These are phyloP conservation scores for Scaeva pyrastri DNA, from an alignment of 2,888 invertebrate genomes.

Conservation along the genomic window DNA sequence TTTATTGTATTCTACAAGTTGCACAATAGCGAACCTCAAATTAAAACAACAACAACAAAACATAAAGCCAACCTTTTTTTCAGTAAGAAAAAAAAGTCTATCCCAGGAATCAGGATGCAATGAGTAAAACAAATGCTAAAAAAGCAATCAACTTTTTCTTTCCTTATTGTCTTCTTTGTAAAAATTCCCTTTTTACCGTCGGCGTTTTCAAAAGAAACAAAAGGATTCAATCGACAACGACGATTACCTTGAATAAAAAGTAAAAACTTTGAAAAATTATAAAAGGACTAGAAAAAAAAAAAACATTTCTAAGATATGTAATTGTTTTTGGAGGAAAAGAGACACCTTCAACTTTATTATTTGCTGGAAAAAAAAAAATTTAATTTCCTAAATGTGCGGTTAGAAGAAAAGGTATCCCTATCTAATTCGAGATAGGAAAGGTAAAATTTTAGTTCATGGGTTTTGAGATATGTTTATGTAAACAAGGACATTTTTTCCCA, in stretches of 20 bases:
- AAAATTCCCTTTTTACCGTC: slow-evolving; percentile 11
- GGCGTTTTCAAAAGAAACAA: neutral
- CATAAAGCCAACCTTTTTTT: neutral
- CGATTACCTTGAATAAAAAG: slow-evolving; percentile 18
- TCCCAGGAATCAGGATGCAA: too few species aligned
- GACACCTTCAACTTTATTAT: neutral
- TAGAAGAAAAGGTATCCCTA: neutral
- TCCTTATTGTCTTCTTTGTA: slow-evolving; percentile 4
- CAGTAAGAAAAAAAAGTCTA: neutral
- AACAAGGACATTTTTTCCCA: neutral
- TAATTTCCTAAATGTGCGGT: neutral
- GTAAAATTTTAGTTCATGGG: neutral
- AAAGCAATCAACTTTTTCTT: slow-evolving; percentile 20
- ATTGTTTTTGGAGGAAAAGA: neutral
- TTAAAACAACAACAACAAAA: neutral
- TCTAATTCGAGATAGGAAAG: neutral
- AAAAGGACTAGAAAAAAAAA: slow-evolving; percentile 13
- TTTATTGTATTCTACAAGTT: slow-evolving; percentile 9
- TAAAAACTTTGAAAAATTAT: slow-evolving; percentile 25
- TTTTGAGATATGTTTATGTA: neutral
- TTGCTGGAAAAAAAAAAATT: neutral
- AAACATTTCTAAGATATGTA: neutral
- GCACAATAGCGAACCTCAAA: neutral
- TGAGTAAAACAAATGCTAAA: neutral
- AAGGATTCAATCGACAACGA: slow-evolving; percentile 38